Evolutionary conservation across 1,140 invertebrate species (phyloP), one percentile per base, ranked within the genome.

Genomic region (Drosophila truncata): DNA sequence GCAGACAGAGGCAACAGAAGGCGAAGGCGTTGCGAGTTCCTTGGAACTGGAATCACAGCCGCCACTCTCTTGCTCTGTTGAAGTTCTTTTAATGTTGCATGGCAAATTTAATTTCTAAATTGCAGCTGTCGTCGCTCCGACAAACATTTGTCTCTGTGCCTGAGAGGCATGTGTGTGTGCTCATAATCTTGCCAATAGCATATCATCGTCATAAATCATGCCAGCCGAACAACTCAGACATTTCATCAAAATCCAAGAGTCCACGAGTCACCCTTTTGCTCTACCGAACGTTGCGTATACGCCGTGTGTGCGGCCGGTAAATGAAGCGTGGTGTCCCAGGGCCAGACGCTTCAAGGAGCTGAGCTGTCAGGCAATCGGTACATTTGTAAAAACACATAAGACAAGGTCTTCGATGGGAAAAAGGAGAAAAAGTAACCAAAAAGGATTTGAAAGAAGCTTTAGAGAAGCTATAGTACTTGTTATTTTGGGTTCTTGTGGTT

Each of bases 101-200:
- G 84, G 85, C 80, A 87, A 90, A 90, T 90, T 90, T 85, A 90
- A 90, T 90, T 90, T 90, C 85, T 90, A 90, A 90, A 90, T 90
- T 90, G 86, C 85, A 88, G 85, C 85, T 88, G 85, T 88, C 82
- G 78, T 85, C 74, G 69, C 76, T 59, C 55, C 59, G 33, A 18
- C 58, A 37, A 62, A 54, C 64, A 76, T 66, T 82, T 73, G 75
- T 61, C 67, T 55, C 62, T 65, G 27, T 27, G 55, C 9, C 44
- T 20, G 14, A 4, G 49, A 16, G n/a, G n/a, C n/a, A n/a, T 8
- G 31, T 14, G 50, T 31, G 35, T 55, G 49, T 58, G 67, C 71
- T 62, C 67, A 75, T 85, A 86, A 86, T 86, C 82, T 86, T 62
- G 77, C 65, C 78, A 82, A 78, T 85, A 73, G 61, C 77, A 85